A percentile compares a stretch with the other conserved stretches of the same genome.
phyloP scores from a whole-genome alignment of 64 coral and sea anemone species.

The Stylophora pistillata region DNA sequence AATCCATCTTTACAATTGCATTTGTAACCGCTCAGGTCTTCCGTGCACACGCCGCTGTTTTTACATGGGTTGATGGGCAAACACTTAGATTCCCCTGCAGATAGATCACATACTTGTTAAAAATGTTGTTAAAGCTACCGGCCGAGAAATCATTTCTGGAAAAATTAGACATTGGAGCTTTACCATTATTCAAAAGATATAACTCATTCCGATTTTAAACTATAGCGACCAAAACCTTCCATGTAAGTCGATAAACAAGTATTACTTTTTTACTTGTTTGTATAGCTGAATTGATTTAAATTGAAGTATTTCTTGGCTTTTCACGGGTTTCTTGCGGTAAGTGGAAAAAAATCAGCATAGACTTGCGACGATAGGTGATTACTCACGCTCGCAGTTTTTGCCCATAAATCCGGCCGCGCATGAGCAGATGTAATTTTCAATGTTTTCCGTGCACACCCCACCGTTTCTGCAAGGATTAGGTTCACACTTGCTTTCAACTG shows the following conservation, averaged over 20 bases:
- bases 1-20: slow-evolving; percentile 77
- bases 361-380: not conserved
- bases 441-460: slow-evolving; percentile 72
- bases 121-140: no score
- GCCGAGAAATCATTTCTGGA: no score
- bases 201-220: no score
- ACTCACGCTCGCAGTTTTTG: slow-evolving; percentile 88
- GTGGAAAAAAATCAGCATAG: not conserved
- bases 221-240: no score
- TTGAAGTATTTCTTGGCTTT: no score
- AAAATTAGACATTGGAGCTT: no score
- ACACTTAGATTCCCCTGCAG: slow-evolving; percentile 86
- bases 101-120: not conserved
- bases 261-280: no score
- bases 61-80: slow-evolving; percentile 84
- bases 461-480: slow-evolving; percentile 82
- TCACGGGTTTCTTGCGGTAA: no score
- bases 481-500: slow-evolving; percentile 88
- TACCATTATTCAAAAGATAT: no score
- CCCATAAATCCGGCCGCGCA: slow-evolving; percentile 84
- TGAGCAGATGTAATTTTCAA: slow-evolving; percentile 70
- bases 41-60: slow-evolving; percentile 80
- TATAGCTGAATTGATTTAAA: no score
- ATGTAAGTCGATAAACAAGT: no score
- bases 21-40: slow-evolving; percentile 67